Percentiles rank a stretch among this genome's conserved stretches.
Conservation (phyloP, 1,140 invertebrate species). For the Papilio polyxenes region DNA sequence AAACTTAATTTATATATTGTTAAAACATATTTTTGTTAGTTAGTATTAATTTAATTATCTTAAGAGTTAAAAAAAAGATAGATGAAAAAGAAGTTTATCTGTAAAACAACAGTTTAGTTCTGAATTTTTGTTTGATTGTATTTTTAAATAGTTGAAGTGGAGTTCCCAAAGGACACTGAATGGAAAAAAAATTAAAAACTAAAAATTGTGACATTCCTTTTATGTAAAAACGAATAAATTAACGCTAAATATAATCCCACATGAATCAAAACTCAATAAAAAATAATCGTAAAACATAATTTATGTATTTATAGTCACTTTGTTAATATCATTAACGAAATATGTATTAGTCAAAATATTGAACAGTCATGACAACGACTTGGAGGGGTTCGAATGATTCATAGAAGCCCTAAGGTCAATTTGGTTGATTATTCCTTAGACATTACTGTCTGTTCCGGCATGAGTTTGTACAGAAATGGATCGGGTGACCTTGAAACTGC, state of each 20-base stretch:
- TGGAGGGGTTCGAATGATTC: slow-evolving; percentile 15
- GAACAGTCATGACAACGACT: not conserved
- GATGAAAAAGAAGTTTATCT: not conserved
- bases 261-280: not conserved
- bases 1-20: not conserved
- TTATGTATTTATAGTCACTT: not conserved
- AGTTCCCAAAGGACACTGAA: not conserved
- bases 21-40: not conserved
- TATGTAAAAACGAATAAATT: not conserved
- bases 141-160: not conserved
- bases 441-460: slow-evolving; percentile 27
- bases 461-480: slow-evolving; percentile 29
- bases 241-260: not conserved
- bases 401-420: slow-evolving; percentile 30
- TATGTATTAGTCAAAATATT: not conserved
- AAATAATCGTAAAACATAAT: not conserved
- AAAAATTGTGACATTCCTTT: not conserved
- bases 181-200: not conserved
- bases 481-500: slow-evolving; percentile 39
- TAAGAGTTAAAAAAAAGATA: not conserved
- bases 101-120: not conserved
- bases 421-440: slow-evolving; percentile 16
- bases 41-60: not conserved
- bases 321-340: not conserved
- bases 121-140: not conserved